Base-by-base conservation (phyloP, 2,113 vertebrate species). In the Haemorhous mexicanus region DNA sequence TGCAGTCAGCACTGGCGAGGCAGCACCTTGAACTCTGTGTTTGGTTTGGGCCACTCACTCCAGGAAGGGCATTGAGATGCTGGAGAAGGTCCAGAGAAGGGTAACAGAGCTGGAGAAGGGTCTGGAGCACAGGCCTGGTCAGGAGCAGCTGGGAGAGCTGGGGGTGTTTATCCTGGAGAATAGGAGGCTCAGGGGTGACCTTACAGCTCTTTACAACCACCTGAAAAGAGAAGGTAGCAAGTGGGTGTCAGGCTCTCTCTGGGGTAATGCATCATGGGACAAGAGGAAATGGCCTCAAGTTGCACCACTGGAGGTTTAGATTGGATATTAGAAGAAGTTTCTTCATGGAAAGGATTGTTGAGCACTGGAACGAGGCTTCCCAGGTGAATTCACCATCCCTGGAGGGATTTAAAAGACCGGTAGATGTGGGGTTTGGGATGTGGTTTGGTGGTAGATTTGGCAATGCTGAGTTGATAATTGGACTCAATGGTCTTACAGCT, bases 21-120 rank as follows among this genome's bases (percentile, higher is more conserved):
- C 43, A 5, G 23, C 58, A 30, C 37, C 28, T 58, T 3, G 7
- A 64, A 15, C 52, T 30, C 37, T 26, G 32, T 14, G 16, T 10
- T 53, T 55, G 17, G 4, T 27, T 58, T 68, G 78, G 47, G 47
- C 47, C 8, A 4, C 11, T 84, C 37, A 17, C 28, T 64, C 8
- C 19, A 64, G 7, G 43, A 33, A 44, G 5, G 43, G 4, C 23
- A n/a, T 0, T 14, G 73, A n/a, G 22, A 33, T 56, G 55, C 23
- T 72, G 49, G 28, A 72, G 19, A 8, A 1, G 0, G 16, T 22
- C 37, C 44, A 78, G 27, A 70, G 72, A 77, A 37, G 37, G 39
- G 3, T 1, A 46, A 0, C 0, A 0, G 52, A 66, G 33, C 33
- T 52, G 7, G 14, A 4, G 46, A 53, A 66, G 14, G 28, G n/a